Base-by-base conservation (phyloP, 2,797 vertebrate genomes). In the Cyclura pinguis region DNA sequence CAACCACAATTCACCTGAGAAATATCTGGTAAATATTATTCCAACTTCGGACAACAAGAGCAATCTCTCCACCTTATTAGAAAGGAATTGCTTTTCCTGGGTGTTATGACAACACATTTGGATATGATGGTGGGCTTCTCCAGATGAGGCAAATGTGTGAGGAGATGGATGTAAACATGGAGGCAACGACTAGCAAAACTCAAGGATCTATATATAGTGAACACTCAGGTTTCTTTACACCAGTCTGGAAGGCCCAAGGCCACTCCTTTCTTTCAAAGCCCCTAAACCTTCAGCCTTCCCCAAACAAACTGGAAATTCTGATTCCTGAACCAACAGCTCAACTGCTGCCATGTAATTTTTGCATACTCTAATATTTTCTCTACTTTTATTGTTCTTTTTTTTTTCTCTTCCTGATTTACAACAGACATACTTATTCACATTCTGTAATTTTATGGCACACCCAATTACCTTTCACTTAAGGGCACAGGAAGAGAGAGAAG, bases 321-420 rank as follows among this genome's bases (percentile, higher is more conserved):
- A 89, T 0, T 0, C 3, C 13, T 84, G 88, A 96, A 55, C 8
- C 82, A 91, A 10, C 4, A 35, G 78, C 0, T 0, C 77, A 92
- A 80, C 88, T 38, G 35, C 88, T 92, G 80, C 86, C 91, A 64
- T 91, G 76, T 83, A 94, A 77, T 78, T 69, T 20, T 87, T 85
- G 12, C 93, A 85, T 90, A 93, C 89, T 94, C 93, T 93, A 86
- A 87, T 77, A 88, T 91, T 96, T 95, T 78, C 84, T 91, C 93
- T 93, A 87, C 78, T 94, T 94, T 84, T 82, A 82, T 20, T 42
- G 78, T n/a, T 24, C 29, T 8, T 62, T 5, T 13, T 62, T 2
- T 59, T 14, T 29, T 8, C 22, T 91, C 91, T 89, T 62, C 93
- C 93, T 96, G 91, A 80, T 87, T 92, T 74, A 84, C 62, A 94